phyloP scores from a whole-genome alignment of 2,888 invertebrate genomes.

The Lycocerus yunnanus region DNA sequence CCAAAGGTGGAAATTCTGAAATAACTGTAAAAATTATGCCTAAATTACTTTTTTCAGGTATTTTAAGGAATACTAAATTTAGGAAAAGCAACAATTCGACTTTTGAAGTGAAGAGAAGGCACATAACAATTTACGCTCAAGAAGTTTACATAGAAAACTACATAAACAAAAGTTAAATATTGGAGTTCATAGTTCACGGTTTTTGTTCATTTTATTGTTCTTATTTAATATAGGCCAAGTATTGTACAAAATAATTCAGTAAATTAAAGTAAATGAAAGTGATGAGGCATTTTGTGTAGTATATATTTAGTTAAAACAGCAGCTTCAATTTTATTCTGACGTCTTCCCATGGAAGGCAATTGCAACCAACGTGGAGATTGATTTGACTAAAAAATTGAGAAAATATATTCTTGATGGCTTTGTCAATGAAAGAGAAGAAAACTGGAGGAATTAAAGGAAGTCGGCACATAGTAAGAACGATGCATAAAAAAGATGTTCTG shows the following conservation, averaged over 20 bases:
- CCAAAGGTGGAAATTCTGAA: neutral
- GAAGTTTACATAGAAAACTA: neutral
- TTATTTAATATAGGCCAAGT: neutral
- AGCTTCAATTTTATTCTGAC: too few relatives aligned
- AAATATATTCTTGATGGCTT: too few relatives aligned
- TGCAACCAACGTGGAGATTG: too few relatives aligned
- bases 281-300: too few relatives aligned
- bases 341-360: too few relatives aligned
- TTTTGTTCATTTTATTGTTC: neutral
- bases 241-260: neutral
- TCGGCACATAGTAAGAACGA: too few relatives aligned
- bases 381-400: too few relatives aligned
- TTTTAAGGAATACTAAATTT: neutral
- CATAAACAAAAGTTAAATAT: neutral
- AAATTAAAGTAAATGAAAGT: neutral
- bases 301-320: too few relatives aligned
- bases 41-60: neutral
- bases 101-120: neutral
- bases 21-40: too few relatives aligned
- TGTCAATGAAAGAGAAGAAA: too few relatives aligned
- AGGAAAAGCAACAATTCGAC: neutral
- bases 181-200: neutral
- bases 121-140: neutral
- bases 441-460: too few relatives aligned
- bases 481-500: too few relatives aligned